Evolutionary conservation across 1,140 invertebrate genomes (phyloP), one percentile per base, ranked within the genome.

Genomic region (Pteromalus puparum): DNA sequence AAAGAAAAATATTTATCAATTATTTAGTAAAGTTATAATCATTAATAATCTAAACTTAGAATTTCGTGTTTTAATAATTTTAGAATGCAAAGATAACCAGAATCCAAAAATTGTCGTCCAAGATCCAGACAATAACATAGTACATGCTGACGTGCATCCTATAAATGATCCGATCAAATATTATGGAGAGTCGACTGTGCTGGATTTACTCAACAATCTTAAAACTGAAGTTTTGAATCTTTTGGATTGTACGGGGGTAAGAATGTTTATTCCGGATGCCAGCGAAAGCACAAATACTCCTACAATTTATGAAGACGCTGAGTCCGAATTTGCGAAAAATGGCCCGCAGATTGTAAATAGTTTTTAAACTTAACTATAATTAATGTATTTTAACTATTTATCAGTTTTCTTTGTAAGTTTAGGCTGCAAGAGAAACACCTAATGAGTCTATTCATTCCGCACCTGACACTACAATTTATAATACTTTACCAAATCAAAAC

Each of bases 181-280:
- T 34, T 74, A 72, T 28, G 80, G 80, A 34, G 70, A 81, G 2
- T 61, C 68, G 30, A 81, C 80, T 24, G 48, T 81, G 24, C n/a
- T n/a, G 13, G 28, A 74, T 38, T 24, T 81, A 53, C 24, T 81
- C 30, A 38, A 28, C 24, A 81, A 30, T 18, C 15, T 74, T 1
- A 81, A 61, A 74, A 34, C 1, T 13, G 70, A 61, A 73, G 30
- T 73, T 24, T 61, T 42, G 9, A 81, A 72, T 34, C 0, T 81
- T 2, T 24, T 73, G 2, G 53, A 38, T 6, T 6, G 5, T 18
- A 61, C 53, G 21, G 53, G 21, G 18, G 3, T 61, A 61, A 61
- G 7, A n/a, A 1, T 61, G 18, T 61, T 61, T 21, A n/a, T 61
- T n/a, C 18, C 18, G 5, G 53, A 61, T n/a, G 21, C 53, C 21